Evolutionary conservation across 1,140 invertebrate genomes (phyloP).

Genomic region (Trialeurodes vaporariorum): DNA sequence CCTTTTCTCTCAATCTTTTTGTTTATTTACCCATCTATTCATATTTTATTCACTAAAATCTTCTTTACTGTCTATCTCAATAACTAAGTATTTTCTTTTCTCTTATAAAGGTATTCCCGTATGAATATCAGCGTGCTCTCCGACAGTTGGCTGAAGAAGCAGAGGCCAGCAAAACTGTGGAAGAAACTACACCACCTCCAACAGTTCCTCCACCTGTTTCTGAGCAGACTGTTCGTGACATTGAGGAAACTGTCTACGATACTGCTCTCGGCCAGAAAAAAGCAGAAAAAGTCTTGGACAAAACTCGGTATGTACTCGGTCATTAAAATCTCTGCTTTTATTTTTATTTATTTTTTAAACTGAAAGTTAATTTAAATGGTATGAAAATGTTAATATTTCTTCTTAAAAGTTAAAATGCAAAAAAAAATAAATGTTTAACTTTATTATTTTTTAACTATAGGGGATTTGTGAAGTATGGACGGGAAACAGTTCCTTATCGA

Average conservation of each 20-base stretch:
- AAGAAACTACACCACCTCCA: slow-evolving; percentile 31
- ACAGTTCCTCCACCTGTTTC: slow-evolving; percentile 29
- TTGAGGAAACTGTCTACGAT: slow-evolving; percentile 75
- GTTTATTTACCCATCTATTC: too few species aligned
- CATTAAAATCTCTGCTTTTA: too few species aligned
- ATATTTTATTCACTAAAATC: too few species aligned
- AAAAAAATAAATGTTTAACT: neutral
- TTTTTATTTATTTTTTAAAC: too few species aligned
- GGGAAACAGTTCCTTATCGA: slow-evolving; percentile 76
- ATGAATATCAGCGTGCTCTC: slow-evolving; percentile 88
- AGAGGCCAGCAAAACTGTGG: slow-evolving; percentile 31
- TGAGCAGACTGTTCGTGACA: slow-evolving; percentile 55
- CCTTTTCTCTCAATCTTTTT: too few species aligned
- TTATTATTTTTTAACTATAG: slow-evolving; percentile 33
- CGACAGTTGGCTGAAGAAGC: slow-evolving; percentile 54
- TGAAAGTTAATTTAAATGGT: neutral
- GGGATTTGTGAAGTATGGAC: slow-evolving; percentile 92
- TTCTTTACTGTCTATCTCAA: too few species aligned
- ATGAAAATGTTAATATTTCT: neutral
- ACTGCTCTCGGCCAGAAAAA: slow-evolving; percentile 61
- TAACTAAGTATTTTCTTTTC: neutral
- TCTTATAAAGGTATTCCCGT: slow-evolving; percentile 67
- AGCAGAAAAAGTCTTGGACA: slow-evolving; percentile 72
- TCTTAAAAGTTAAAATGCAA: neutral
- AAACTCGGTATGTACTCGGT: slow-evolving; percentile 64